phyloP scores from a whole-genome alignment of 1,140 invertebrate species.

The Lycorma delicatula region DNA sequence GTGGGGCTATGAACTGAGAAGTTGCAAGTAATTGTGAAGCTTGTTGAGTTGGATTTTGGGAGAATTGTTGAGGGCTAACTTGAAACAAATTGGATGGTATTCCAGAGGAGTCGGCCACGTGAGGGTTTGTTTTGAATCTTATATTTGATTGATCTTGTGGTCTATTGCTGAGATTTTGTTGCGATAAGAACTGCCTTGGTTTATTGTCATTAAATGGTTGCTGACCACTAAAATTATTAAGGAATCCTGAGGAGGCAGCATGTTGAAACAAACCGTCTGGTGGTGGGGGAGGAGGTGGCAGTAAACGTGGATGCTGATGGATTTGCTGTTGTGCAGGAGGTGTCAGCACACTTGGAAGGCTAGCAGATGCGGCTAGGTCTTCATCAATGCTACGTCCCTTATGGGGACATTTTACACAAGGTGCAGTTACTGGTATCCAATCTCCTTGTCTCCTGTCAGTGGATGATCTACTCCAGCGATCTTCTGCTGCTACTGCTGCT shows the following conservation, averaged over 20 bases:
- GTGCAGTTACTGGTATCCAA: constrained; percentile 19
- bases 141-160: constrained; percentile 2
- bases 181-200: constrained; percentile 8
- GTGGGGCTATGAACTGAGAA: constrained; percentile 5
- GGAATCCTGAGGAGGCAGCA: constrained; percentile 7
- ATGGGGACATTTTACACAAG: constrained; percentile 1
- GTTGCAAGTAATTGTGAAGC: not conserved
- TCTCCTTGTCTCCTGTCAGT: constrained; percentile 15
- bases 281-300: constrained; percentile 11
- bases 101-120: not conserved
- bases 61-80: constrained; percentile 2
- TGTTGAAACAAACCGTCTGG: constrained; percentile 4
- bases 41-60: not conserved
- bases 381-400: not conserved
- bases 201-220: not conserved
- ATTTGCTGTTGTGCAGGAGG: constrained; percentile 6
- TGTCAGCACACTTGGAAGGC: constrained; percentile 15
- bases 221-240: constrained; percentile 5
- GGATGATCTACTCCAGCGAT: constrained; percentile 19
- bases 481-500: constrained; percentile 2
- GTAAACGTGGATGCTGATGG: constrained; percentile 3
- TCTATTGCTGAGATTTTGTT: not conserved
- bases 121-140: not conserved
- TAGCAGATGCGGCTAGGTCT: not conserved
- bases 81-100: constrained; percentile 3